Percentiles rank a stretch among this genome's conserved stretches.
phyloP scores from a whole-genome alignment of 2,888 invertebrate species.

The Drosophila prostipennis region DNA sequence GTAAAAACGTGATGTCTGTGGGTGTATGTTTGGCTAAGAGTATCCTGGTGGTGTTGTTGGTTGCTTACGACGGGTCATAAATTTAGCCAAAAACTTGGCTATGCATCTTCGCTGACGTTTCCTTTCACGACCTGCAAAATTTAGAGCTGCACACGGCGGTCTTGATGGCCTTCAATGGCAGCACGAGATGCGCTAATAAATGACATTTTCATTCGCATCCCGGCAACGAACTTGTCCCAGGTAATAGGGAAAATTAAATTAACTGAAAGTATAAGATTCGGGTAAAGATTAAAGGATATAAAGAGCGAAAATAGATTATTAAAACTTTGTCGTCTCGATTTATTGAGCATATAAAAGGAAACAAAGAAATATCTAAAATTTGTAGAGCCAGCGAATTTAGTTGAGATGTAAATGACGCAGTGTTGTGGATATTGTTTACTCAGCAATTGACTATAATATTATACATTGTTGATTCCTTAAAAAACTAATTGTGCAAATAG shows the following conservation, averaged over 20 bases:
- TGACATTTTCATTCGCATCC: conserved; percentile 55
- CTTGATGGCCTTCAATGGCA: conserved; percentile 60
- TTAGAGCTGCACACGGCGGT: conserved; percentile 62
- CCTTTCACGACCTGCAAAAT: conserved; percentile 69
- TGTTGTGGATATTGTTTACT: not conserved
- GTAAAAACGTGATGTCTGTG: conserved; percentile 52
- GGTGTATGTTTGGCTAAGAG: conserved; percentile 9
- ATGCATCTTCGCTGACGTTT: conserved; percentile 62
- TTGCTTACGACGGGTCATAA: conserved; percentile 55
- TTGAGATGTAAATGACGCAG: not conserved
- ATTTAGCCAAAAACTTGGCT: conserved; percentile 52
- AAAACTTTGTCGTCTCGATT: too few species aligned
- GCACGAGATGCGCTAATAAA: conserved; percentile 64
- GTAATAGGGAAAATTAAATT: conserved; percentile 41
- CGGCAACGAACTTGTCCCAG: conserved; percentile 19
- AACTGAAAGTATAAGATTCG: conserved; percentile 25
- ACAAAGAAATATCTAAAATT: not conserved
- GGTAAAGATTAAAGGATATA: not conserved
- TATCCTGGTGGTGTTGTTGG: conserved; percentile 17
- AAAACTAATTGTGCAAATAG: too few species aligned
- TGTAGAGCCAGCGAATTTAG: not conserved
- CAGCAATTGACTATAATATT: not conserved
- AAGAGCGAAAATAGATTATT: not conserved
- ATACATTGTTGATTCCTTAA: not conserved
- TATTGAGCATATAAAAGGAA: not conserved